Conservation (phyloP, 1,140 invertebrate genomes). For the Cepaea nemoralis region DNA sequence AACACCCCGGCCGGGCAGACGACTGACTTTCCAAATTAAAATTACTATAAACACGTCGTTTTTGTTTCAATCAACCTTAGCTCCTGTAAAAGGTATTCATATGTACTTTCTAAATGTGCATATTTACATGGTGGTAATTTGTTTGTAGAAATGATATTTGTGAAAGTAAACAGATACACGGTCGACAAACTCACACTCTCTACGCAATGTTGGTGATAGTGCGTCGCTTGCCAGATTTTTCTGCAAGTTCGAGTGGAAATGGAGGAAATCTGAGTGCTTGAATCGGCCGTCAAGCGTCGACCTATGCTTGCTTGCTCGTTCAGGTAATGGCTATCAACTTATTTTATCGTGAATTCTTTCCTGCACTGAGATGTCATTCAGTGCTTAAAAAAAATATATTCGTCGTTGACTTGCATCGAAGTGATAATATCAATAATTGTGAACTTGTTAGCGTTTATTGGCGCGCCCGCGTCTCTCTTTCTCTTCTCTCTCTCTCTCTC, state of each 20-base stretch:
- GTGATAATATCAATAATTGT: too few species aligned
- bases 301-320: too few species aligned
- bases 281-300: too few species aligned
- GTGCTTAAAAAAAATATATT: too few species aligned
- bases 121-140: neutral
- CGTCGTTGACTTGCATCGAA: too few species aligned
- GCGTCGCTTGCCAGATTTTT: slow-evolving; percentile 30
- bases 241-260: neutral
- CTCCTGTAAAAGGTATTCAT: neutral
- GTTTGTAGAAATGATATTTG: too few species aligned
- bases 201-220: neutral
- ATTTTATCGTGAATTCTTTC: too few species aligned
- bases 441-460: too few species aligned
- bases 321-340: too few species aligned
- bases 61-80: neutral
- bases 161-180: neutral
- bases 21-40: neutral
- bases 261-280: neutral
- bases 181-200: neutral
- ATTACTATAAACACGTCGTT: neutral
- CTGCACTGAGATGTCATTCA: too few species aligned
- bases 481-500: too few species aligned
- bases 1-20: neutral
- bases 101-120: neutral
- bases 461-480: too few species aligned